Evolutionary conservation across 2,113 vertebrate genomes (phyloP), one percentile per base, ranked within the genome.

Genomic region (Triplophysa siluroides): DNA sequence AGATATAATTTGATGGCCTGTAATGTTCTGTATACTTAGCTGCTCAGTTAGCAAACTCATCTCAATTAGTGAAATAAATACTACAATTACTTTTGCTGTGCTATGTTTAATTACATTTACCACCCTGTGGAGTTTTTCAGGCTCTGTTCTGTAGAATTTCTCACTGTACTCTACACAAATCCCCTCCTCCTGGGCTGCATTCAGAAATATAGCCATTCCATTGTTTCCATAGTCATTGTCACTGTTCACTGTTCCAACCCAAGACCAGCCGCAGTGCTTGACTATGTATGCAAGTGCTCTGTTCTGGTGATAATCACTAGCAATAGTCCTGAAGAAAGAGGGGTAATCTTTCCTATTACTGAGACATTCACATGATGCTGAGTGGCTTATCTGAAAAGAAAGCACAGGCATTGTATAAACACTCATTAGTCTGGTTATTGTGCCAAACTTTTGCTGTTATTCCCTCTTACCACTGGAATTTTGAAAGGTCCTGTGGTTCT

Each of bases 201-300:
- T 58, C 54, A 58, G 54, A 58, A 58, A 58, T 58, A n/a, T 58
- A n/a, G 54, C n/a, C 54, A 58, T 58, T 58, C 54, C 54, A 21
- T 58, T 58, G 54, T 58, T 58, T 58, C 54, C 54, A 58, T 58
- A 58, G 7, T 58, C 54, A 58, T 58, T 58, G 8, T 58, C 54
- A 58, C 19, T 58, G 54, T 58, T n/a, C 19, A 58, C 54, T 10
- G 54, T 6, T 21, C 54, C 54, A 1, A 58, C 89, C 90, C 92
- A 92, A 16, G 87, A 90, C 91, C 91, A 92, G 77, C 90, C 88
- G 66, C 90, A 92, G 78, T 88, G 86, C 52, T 91, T 92, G 19
- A 92, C 88, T 72, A 93, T 52, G 52, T 90, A 86, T 5, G 84
- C 91, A 0, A 93, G 84, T 2, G 89, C 89, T 76, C 79, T 83